A percentile compares a stretch with the other conserved stretches of the same genome.
These are phyloP conservation scores for Drosophila tropicalis DNA, from an alignment of 1,140 invertebrate genomes.

Conservation along the genomic window DNA sequence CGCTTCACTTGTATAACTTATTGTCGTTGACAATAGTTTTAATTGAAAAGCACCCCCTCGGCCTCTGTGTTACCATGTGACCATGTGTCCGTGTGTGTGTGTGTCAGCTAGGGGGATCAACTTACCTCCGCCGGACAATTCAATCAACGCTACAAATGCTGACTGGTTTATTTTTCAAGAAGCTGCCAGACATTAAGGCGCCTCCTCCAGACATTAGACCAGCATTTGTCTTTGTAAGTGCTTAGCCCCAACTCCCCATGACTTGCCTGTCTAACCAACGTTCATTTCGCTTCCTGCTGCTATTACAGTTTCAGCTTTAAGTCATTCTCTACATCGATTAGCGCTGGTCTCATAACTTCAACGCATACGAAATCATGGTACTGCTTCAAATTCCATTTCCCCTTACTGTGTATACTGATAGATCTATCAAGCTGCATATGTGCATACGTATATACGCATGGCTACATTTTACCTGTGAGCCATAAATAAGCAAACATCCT, in stretches of 20 bases:
- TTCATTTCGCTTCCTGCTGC: not conserved
- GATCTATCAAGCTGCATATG: constrained; percentile 65
- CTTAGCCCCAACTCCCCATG: constrained; percentile 14
- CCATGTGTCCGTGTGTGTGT: not conserved
- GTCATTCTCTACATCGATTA: constrained; percentile 40
- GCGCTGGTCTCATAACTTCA: constrained; percentile 58
- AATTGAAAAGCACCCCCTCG: constrained; percentile 65
- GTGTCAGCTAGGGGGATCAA: constrained; percentile 4
- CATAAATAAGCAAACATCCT: constrained; percentile 68
- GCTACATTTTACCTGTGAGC: constrained; percentile 43
- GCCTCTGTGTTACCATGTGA: not conserved
- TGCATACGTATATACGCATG: constrained; percentile 42
- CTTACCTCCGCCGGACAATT: constrained; percentile 70
- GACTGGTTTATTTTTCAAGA: constrained; percentile 73
- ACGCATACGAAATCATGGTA: constrained; percentile 52
- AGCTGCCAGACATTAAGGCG: constrained; percentile 24
- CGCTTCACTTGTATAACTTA: constrained; percentile 67
- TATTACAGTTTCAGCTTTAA: constrained; percentile 39
- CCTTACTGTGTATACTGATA: constrained; percentile 30
- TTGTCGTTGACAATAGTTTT: constrained; percentile 79
- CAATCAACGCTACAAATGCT: constrained; percentile 79
- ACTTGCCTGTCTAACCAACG: not conserved
- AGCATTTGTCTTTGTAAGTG: constrained; percentile 62
- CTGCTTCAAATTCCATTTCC: constrained; percentile 65
- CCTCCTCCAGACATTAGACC: constrained; percentile 24